Evolutionary conservation across 2,113 vertebrate species (phyloP), one percentile per base, ranked within the genome.

Genomic region (Hippocampus guttulatus): DNA sequence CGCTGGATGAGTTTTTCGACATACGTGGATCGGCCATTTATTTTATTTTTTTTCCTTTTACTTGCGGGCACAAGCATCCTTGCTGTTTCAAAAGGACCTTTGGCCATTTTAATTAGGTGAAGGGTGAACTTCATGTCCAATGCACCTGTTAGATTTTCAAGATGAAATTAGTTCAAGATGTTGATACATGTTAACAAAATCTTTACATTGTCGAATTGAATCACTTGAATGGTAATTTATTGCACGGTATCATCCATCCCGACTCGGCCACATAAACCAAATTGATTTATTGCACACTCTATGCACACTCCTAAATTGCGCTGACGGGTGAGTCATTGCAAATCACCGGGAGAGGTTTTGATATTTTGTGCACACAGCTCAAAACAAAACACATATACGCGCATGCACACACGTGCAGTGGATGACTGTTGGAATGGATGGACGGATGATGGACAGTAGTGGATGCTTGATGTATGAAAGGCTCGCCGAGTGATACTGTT

Each of bases 231-330:
- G 51, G 6, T 52, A 52, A 16, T 6, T 52, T 52, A 52, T 8
- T 21, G 7, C 20, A 52, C 18, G 8, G 20, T n/a, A 52, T 3
- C 49, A 5, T 16, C 10, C 54, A 67, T 30, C 43, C 41, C 20
- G 43, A 41, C 14, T n/a, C 23, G 41, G 27, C 65, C 38, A 49
- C n/a, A 68, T 15, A 68, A 57, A 70, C 25, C 58, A 27, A 55
- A 65, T 21, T 75, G 49, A 84, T 79, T 64, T 41, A 67, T 68
- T 71, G 41, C 33, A 65, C 5, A 68, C 60, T 33, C 6, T 9
- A 64, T 67, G 41, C 71, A 75, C 67, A 64, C 61, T 63, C 38
- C 77, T 70, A 71, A 78, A 80, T 78, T 64, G 69, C 58, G 68
- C 49, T 69, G 69, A 78, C 70, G 69, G 58, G 62, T 14, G 21